These are phyloP conservation scores for Perognathus longimembris DNA, from an alignment of 2,113 vertebrate genomes.

Conservation along the genomic window DNA sequence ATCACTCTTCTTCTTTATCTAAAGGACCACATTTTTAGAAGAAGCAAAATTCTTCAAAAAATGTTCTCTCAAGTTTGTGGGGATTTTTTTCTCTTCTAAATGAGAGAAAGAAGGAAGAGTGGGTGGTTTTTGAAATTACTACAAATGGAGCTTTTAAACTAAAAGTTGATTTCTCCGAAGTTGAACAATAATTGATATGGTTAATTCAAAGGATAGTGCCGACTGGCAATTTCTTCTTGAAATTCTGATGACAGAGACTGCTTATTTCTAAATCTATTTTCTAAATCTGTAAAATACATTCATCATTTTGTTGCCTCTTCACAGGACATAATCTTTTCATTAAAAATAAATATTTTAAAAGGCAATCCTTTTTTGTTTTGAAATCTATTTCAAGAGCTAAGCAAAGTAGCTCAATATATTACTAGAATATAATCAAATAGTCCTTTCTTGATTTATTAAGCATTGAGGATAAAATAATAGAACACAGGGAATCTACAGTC, in stretches of 20 bases:
- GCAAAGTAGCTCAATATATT: neutral
- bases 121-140: constrained; percentile 63
- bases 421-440: constrained; percentile 3
- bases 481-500: neutral
- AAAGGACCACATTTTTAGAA: constrained; percentile 76
- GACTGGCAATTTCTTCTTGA: neutral
- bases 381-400: neutral
- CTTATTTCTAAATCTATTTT: neutral
- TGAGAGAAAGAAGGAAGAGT: constrained; percentile 19
- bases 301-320: neutral
- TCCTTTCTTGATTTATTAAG: constrained; percentile 17
- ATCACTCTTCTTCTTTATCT: constrained; percentile 79
- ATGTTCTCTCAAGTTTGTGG: constrained; percentile 8
- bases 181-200: constrained; percentile 13
- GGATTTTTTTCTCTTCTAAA: constrained; percentile 32
- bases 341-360: neutral
- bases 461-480: neutral
- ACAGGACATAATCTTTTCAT: neutral
- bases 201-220: constrained; percentile 52
- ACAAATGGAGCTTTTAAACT: constrained; percentile 64
- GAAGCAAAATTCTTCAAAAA: constrained; percentile 62
- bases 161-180: constrained; percentile 59
- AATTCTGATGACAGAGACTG: neutral
- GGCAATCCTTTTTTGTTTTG: neutral
- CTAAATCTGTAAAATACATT: neutral